Percentiles rank a stretch among this genome's conserved stretches.
These are phyloP conservation scores for Polypterus senegalus DNA, from an alignment of 2,113 vertebrate genomes.

Conservation along the genomic window DNA sequence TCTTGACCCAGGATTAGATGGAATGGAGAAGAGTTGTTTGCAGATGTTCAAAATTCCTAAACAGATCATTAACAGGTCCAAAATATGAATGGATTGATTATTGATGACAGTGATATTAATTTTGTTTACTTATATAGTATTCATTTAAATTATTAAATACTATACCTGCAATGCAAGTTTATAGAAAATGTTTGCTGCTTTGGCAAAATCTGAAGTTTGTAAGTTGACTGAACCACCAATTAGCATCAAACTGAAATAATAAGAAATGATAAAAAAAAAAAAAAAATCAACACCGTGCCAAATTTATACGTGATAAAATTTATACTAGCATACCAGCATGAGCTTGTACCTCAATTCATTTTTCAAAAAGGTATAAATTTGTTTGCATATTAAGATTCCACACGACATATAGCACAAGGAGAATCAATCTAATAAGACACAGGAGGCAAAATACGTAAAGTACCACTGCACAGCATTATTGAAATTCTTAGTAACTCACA, in stretches of 20 bases:
- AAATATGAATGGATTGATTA: too few relatives aligned
- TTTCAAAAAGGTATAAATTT: background rate
- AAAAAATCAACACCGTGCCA: background rate
- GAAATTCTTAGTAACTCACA: too few relatives aligned
- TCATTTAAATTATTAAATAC: too few relatives aligned
- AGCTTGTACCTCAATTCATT: background rate
- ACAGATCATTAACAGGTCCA: too few relatives aligned
- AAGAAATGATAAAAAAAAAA: background rate
- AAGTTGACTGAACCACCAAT: conserved; percentile 49
- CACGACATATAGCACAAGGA: background rate
- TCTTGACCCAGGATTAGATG: too few relatives aligned
- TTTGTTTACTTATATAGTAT: too few relatives aligned
- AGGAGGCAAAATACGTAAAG: too few relatives aligned
- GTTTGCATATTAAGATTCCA: background rate
- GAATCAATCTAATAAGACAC: background rate
- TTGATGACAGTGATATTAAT: too few relatives aligned
- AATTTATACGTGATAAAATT: background rate
- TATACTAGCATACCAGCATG: background rate
- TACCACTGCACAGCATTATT: too few relatives aligned
- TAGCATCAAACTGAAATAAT: conserved; percentile 38
- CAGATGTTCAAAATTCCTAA: too few relatives aligned
- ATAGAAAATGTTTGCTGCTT: conserved; percentile 48
- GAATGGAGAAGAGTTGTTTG: too few relatives aligned
- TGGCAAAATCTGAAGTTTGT: conserved; percentile 48
- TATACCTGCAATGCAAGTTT: conserved; percentile 44